phyloP scores from a whole-genome alignment of 2,797 vertebrate species.

The Cyclura pinguis region DNA sequence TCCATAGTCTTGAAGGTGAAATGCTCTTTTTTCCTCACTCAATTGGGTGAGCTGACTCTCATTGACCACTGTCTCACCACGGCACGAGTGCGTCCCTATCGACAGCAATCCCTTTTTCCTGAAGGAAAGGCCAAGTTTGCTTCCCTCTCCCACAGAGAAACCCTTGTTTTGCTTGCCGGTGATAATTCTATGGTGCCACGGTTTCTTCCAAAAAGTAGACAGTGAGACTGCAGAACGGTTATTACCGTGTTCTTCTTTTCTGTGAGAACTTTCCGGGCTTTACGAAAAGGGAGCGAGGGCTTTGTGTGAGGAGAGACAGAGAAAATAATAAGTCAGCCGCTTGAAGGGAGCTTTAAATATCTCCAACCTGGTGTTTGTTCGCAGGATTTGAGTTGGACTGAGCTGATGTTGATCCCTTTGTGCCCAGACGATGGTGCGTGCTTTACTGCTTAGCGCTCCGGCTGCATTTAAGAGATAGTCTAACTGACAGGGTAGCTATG shows the following conservation, averaged over 20 bases:
- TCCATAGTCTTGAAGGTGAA: no score
- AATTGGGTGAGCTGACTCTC: no score
- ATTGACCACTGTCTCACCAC: no score
- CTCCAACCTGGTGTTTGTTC: constrained; percentile 42
- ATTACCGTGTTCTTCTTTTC: neutral
- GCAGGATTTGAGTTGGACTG: constrained; percentile 56
- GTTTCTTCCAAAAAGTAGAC: neutral
- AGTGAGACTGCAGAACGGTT: neutral
- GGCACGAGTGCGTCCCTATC: no score
- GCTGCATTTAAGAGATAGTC: constrained; percentile 60
- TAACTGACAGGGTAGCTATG: constrained; percentile 46
- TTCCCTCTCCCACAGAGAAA: neutral
- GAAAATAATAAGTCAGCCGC: constrained; percentile 30
- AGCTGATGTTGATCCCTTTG: constrained; percentile 60
- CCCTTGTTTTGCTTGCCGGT: no score
- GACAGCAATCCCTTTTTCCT: no score
- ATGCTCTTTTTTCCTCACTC: no score
- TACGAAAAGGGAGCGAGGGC: constrained; percentile 39
- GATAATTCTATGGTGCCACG: neutral
- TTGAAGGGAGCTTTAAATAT: constrained; percentile 62
- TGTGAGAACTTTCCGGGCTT: constrained; percentile 51
- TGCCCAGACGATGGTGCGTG: constrained; percentile 45
- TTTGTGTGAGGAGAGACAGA: constrained; percentile 44
- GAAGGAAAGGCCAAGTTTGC: neutral
- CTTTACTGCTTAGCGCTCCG: constrained; percentile 37